phyloP scores from a whole-genome alignment of 2,113 vertebrate genomes.

The Toxotes chatareus region DNA sequence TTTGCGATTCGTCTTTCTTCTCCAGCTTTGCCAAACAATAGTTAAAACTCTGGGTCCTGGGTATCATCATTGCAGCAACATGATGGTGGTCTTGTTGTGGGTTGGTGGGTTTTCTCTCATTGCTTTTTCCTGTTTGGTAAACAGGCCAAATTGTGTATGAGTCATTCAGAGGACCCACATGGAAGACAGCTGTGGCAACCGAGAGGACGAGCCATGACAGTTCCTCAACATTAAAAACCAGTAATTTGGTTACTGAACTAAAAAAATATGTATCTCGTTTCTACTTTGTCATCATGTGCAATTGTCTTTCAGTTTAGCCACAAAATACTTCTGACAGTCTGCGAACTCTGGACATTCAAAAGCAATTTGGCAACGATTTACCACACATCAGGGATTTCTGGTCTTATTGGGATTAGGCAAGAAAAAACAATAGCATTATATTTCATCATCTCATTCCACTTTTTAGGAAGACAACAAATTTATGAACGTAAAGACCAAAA shows the following conservation, averaged over 20 bases:
- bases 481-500: too few species aligned
- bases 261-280: constrained; percentile 25
- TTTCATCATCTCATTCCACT: neutral
- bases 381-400: neutral
- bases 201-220: constrained; percentile 5
- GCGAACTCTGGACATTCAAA: constrained; percentile 1
- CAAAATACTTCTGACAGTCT: neutral
- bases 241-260: constrained; percentile 3
- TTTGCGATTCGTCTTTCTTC: neutral
- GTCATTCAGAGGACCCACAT: constrained; percentile 31
- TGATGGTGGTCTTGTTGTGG: constrained; percentile 58
- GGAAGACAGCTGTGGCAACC: constrained; percentile 51
- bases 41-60: neutral
- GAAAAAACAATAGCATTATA: neutral
- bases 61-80: neutral
- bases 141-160: neutral
- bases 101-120: constrained; percentile 35
- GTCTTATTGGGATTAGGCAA: neutral
- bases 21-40: constrained; percentile 6
- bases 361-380: constrained; percentile 2
- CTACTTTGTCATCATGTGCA: neutral
- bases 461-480: constrained; percentile 4
- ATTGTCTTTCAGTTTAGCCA: neutral
- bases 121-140: constrained; percentile 31
- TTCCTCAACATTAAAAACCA: constrained; percentile 33